A percentile compares a stretch with the other conserved stretches of the same genome.
phyloP scores from a whole-genome alignment of 2,888 invertebrate genomes.

The Athalia cordata region DNA sequence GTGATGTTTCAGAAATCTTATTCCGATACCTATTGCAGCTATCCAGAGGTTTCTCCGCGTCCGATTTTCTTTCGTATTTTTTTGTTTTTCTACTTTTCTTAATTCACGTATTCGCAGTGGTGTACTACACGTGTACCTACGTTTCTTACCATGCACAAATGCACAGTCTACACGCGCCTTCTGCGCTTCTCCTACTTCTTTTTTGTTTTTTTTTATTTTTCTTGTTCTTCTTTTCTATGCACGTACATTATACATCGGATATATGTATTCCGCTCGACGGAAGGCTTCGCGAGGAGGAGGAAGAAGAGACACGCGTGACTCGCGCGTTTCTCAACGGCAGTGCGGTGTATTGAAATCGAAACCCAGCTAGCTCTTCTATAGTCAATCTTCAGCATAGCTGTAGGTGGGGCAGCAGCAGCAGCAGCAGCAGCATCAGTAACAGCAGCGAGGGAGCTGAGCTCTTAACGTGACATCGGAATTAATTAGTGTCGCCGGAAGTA shows the following conservation, averaged over 20 bases:
- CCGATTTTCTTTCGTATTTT: background rate
- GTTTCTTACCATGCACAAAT: slow-evolving; percentile 14
- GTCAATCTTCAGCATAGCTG: background rate
- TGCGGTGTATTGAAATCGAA: slow-evolving; percentile 31
- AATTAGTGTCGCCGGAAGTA: slow-evolving; percentile 45
- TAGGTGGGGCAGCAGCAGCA: slow-evolving; percentile 13
- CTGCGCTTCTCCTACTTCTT: background rate
- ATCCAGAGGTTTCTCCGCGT: slow-evolving; percentile 13
- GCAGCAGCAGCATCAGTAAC: background rate
- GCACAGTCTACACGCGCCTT: slow-evolving; percentile 1
- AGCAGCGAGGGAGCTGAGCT: background rate
- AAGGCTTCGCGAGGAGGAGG: background rate
- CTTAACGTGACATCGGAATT: slow-evolving; percentile 43
- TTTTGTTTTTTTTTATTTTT: too few relatives aligned
- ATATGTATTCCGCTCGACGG: background rate
- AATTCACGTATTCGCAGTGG: too few relatives aligned
- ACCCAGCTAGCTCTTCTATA: slow-evolving; percentile 10
- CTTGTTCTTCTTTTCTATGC: too few relatives aligned
- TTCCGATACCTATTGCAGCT: slow-evolving; percentile 5
- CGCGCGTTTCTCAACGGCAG: slow-evolving; percentile 8
- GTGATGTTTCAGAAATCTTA: slow-evolving; percentile 30
- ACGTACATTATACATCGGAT: background rate
- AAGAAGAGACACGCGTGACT: slow-evolving; percentile 20
- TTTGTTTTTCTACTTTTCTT: too few relatives aligned
- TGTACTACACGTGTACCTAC: background rate